A percentile compares a stretch with the other conserved stretches of the same genome.
These are phyloP conservation scores for Ceyx margarethae DNA, from an alignment of 2,113 vertebrate species.

Conservation along the genomic window DNA sequence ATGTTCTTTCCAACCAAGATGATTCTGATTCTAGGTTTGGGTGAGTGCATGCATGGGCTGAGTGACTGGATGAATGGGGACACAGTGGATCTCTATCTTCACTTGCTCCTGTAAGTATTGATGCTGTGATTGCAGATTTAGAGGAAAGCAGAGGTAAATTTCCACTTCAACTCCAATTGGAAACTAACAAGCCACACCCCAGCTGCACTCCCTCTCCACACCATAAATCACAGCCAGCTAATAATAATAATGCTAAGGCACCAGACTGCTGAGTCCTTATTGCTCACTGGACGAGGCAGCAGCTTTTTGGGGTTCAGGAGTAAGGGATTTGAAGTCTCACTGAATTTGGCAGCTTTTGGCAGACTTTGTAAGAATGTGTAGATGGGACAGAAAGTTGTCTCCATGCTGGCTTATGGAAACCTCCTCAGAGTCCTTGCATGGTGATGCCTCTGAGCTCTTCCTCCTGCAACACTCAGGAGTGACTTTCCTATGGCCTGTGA, in stretches of 20 bases:
- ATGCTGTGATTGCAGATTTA: neutral
- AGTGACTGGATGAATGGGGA: neutral
- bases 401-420: accelerated
- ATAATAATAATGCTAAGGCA: neutral
- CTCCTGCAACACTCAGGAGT: neutral
- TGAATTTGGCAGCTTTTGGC: neutral
- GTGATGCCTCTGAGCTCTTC: neutral
- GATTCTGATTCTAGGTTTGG: too few relatives aligned
- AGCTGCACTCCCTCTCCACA: neutral
- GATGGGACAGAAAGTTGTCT: neutral
- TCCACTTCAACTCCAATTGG: neutral
- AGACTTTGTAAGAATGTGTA: neutral
- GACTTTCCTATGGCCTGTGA: neutral
- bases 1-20: too few relatives aligned
- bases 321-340: neutral
- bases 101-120: neutral
- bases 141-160: neutral
- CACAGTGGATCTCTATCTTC: neutral
- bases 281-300: neutral
- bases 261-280: neutral
- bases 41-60: neutral
- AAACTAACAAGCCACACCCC: neutral
- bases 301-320: neutral
- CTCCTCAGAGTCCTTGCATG: neutral
- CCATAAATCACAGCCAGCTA: neutral